Base-by-base conservation (phyloP, 2,888 invertebrate genomes). In the Cephus pygmeus region DNA sequence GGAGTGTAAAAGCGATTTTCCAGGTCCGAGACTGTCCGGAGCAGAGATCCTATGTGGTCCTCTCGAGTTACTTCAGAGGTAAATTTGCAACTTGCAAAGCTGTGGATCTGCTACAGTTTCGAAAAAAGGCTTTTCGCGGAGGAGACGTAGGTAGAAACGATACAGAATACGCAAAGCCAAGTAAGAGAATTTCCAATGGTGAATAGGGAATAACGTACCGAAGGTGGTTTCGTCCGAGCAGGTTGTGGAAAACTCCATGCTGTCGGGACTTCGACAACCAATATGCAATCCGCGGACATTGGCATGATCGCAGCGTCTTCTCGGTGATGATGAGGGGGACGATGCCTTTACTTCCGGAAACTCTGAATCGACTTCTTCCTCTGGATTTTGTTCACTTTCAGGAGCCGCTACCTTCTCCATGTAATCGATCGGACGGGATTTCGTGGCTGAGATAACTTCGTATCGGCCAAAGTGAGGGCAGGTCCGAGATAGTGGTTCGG, bases 391-490 rank as follows among this genome's bases (percentile, higher is more conserved):
- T 12, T 84, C 85, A 1, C 79, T 79, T 33, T 83, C 83, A 34
- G 75, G 75, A 34, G 79, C 77, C 69, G 82, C 69, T 36, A 81
- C 75, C 34, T 85, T 83, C 11, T 87, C 87, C 2, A 79, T 76
- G 71, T 77, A 79, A 68, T 86, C 85, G 69, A 73, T 79, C 15
- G 76, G 81, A 77, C 82, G 83, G n/a, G 84, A 78, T 31, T 83
- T 83, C 81, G 87, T 83, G 73, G 89, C 86, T 69, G 88, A 89
- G 69, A 89, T 87, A 34, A 90, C 88, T 77, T 89, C 87, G 83
- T 90, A 90, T 69, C 88, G 90, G 6, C 90, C 90, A 12, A 90
- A 83, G 79, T 87, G 87, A 1, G 90, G 90, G 75, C 90, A 90
- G 78, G 90, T 88, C 12, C 87, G 85, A n/a, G 88, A 89, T 82